phyloP scores from a whole-genome alignment of 1,140 invertebrate genomes.

The Meloidogyne hapla region DNA sequence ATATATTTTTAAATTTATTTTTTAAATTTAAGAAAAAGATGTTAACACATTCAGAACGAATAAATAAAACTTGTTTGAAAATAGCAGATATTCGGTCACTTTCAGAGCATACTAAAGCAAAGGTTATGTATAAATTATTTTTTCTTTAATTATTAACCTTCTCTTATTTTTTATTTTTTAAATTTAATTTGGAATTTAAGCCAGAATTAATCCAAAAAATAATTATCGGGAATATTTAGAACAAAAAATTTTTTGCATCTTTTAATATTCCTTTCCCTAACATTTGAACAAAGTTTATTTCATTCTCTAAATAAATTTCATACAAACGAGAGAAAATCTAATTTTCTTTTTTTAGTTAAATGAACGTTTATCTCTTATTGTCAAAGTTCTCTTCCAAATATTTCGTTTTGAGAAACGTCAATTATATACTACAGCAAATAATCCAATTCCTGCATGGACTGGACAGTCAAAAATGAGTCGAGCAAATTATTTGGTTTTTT shows the following conservation, averaged over 20 bases:
- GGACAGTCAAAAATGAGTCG: conserved; percentile 12
- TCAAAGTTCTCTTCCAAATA: conserved; percentile 1
- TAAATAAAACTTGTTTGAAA: conserved; percentile 18
- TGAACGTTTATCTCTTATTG: conserved; percentile 1
- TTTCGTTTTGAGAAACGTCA: conserved; percentile 19
- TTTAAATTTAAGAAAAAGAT: conserved; percentile 29
- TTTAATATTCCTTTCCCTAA: too few species aligned
- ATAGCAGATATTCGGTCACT: neutral
- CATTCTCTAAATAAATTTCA: too few species aligned
- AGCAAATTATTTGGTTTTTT: neutral
- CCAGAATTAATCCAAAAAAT: too few species aligned
- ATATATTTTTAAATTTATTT: neutral
- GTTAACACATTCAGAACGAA: conserved; percentile 27
- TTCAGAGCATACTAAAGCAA: neutral
- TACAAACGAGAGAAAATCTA: neutral
- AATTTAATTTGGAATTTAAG: too few species aligned
- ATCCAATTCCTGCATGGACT: conserved; percentile 24
- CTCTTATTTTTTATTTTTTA: too few species aligned
- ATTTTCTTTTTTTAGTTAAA: conserved; percentile 19
- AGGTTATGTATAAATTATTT: neutral
- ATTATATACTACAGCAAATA: neutral
- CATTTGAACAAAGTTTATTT: too few species aligned
- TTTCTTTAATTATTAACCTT: too few species aligned
- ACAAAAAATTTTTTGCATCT: too few species aligned
- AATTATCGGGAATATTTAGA: too few species aligned